phyloP scores from a whole-genome alignment of 2,113 vertebrate genomes.

The Syngnathus typhle region DNA sequence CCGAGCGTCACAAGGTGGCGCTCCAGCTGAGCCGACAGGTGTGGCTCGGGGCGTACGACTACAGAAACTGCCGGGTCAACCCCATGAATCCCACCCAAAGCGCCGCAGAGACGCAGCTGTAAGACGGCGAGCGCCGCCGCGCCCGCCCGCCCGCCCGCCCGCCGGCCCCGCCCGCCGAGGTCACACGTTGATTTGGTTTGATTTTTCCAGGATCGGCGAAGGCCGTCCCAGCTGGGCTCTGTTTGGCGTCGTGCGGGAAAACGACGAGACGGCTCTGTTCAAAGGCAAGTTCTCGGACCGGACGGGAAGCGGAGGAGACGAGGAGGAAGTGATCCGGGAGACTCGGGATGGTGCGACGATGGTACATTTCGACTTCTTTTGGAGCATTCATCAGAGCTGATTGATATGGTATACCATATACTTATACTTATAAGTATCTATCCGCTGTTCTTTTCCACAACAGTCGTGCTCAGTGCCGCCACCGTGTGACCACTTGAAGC shows the following conservation, averaged over 20 bases:
- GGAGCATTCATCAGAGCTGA: background rate
- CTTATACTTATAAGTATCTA: no score
- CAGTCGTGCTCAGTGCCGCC: background rate
- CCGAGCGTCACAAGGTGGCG: constrained; percentile 57
- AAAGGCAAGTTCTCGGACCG: constrained; percentile 73
- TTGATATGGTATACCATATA: no score
- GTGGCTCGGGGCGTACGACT: constrained; percentile 72
- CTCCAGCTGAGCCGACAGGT: constrained; percentile 72
- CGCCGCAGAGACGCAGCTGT: constrained; percentile 47
- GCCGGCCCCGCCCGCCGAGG: background rate
- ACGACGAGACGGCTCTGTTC: constrained; percentile 70
- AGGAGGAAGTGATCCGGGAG: constrained; percentile 28
- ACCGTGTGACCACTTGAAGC: constrained; percentile 38
- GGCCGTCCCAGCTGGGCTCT: constrained; percentile 74
- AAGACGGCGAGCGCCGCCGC: constrained; percentile 9
- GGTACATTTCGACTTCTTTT: background rate
- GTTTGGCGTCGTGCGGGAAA: constrained; percentile 65
- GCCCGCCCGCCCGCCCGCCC: no score
- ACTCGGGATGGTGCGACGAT: constrained; percentile 40
- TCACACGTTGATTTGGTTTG: background rate
- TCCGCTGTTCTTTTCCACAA: background rate
- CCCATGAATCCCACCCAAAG: constrained; percentile 66
- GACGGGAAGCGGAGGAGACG: constrained; percentile 12
- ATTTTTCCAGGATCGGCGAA: constrained; percentile 58
- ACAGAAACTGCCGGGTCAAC: constrained; percentile 73